Conservation (phyloP, 1,140 invertebrate species). For the Drosophila burlai region DNA sequence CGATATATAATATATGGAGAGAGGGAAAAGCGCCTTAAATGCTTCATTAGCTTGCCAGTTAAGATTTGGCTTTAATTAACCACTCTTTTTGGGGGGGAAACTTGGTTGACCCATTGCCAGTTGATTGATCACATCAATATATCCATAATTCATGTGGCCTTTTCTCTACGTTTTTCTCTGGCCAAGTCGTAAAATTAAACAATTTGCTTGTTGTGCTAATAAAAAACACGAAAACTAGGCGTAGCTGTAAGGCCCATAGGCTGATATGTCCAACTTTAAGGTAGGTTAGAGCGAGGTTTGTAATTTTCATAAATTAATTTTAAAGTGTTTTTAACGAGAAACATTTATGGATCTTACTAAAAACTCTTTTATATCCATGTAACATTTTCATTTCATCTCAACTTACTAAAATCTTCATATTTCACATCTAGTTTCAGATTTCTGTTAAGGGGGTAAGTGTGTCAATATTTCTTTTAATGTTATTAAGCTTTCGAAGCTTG, state of each 20-base stretch:
- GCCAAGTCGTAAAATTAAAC: conserved; percentile 50
- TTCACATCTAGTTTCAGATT: conserved; percentile 1
- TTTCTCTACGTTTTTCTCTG: conserved; percentile 17
- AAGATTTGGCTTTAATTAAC: conserved; percentile 46
- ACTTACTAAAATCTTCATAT: neutral
- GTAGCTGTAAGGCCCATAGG: conserved; percentile 13
- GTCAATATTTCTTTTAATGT: neutral
- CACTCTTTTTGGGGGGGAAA: conserved; percentile 17
- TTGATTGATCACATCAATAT: conserved; percentile 64
- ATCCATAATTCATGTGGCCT: conserved; percentile 59
- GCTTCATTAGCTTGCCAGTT: conserved; percentile 53
- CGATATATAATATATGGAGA: neutral
- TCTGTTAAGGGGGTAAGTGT: neutral
- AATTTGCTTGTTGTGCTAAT: conserved; percentile 43
- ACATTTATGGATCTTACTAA: neutral
- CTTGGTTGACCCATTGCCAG: conserved; percentile 33
- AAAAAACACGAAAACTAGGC: conserved; percentile 18
- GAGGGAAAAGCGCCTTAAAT: conserved; percentile 7
- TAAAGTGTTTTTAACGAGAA: conserved; percentile 3
- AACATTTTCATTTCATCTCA: neutral
- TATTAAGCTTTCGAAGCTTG: neutral
- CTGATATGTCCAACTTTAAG: neutral
- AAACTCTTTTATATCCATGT: neutral
- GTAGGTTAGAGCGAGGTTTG: neutral
- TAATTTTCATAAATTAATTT: conserved; percentile 25